phyloP scores from a whole-genome alignment of 2,113 vertebrate genomes.

The Brienomyrus brachyistius region DNA sequence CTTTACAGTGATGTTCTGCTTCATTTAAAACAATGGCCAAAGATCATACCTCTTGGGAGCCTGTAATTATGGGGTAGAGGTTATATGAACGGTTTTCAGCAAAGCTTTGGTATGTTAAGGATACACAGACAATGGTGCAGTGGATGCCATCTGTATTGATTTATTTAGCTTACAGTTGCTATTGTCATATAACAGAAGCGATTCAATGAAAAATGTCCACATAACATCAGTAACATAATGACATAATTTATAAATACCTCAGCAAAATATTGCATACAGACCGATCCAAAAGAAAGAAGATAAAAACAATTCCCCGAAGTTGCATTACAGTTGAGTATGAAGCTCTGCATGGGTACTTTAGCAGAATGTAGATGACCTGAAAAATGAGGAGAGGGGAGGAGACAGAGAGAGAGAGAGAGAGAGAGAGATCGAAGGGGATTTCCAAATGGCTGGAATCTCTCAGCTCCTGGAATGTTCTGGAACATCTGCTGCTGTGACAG shows the following conservation, averaged over 20 bases:
- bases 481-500: slow-evolving; percentile 62
- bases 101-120: not conserved
- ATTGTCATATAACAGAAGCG: not conserved
- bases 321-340: not conserved
- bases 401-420: not conserved
- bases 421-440: slow-evolving; percentile 24
- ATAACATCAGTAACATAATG: not conserved
- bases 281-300: not conserved
- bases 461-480: slow-evolving; percentile 54
- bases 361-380: not conserved
- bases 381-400: not conserved
- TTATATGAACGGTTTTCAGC: not conserved
- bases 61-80: not conserved
- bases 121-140: not conserved
- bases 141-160: not conserved
- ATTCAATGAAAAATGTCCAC: not conserved
- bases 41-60: not conserved
- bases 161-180: not conserved
- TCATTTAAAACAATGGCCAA: not conserved
- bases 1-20: not conserved
- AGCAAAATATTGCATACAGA: not conserved
- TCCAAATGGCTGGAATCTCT: slow-evolving; percentile 54
- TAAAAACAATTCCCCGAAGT: not conserved
- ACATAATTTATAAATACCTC: not conserved
- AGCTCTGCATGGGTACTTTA: not conserved